phyloP scores from a whole-genome alignment of 2,113 vertebrate genomes.

The Amphilophus citrinellus region DNA sequence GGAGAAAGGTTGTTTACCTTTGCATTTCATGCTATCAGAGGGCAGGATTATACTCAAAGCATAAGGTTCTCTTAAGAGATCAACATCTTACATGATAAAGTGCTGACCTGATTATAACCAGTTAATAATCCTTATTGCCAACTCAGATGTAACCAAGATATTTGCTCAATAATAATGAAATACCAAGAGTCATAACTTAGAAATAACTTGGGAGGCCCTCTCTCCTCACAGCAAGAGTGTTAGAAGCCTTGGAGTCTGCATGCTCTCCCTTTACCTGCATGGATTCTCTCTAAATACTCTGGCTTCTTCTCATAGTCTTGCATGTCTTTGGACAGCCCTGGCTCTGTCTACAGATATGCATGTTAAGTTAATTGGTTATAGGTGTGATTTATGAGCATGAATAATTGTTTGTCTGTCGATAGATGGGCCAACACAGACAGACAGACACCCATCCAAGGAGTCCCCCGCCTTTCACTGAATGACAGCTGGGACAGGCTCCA shows the following conservation, averaged over 20 bases:
- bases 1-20: slow-evolving; percentile 41
- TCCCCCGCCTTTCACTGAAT: background rate
- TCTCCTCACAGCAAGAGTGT: background rate
- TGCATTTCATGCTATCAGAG: background rate
- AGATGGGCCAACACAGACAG: no score
- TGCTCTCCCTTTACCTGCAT: background rate
- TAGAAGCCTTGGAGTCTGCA: background rate
- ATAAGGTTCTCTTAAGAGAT: background rate
- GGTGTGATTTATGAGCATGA: background rate
- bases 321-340: background rate
- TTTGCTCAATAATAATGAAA: background rate
- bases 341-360: background rate
- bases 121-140: background rate
- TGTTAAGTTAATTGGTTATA: background rate
- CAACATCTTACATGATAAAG: background rate
- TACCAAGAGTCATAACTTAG: background rate
- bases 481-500: background rate
- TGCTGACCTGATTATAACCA: slow-evolving; percentile 2
- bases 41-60: background rate
- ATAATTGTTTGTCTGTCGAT: no score
- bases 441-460: no score
- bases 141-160: background rate
- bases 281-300: no score
- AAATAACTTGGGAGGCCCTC: background rate
- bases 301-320: background rate